Evolutionary conservation across 2,888 invertebrate genomes (phyloP).

Genomic region (Leptinotarsa peninsularis): DNA sequence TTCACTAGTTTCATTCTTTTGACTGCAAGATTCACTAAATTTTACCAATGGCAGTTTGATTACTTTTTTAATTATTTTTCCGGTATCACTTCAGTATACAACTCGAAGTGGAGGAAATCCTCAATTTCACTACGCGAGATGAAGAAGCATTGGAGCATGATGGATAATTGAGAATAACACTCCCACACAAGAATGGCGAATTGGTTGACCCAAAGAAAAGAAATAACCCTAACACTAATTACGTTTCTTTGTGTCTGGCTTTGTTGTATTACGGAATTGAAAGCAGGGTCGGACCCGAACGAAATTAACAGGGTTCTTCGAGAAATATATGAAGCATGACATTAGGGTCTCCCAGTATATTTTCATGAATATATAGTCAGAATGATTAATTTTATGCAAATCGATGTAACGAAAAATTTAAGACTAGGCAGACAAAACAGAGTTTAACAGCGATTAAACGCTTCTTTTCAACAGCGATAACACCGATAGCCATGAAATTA

Average conservation of each 20-base stretch:
- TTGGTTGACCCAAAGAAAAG: constrained; percentile 30
- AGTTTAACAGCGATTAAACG: no score
- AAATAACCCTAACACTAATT: constrained; percentile 33
- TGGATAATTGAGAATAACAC: constrained; percentile 32
- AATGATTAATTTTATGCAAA: no score
- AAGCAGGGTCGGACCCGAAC: constrained; percentile 17
- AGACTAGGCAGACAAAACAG: no score
- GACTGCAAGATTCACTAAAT: no score
- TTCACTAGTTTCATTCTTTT: no score
- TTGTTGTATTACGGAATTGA: constrained; percentile 29
- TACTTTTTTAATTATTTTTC: not conserved
- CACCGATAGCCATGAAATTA: no score
- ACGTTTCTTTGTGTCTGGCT: constrained; percentile 32
- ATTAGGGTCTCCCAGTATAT: no score
- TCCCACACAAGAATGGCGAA: constrained; percentile 26
- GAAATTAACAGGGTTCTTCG: not conserved
- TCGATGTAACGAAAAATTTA: no score
- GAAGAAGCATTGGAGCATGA: constrained; percentile 24
- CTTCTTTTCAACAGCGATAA: no score
- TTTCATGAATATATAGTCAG: no score
- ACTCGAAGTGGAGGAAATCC: constrained; percentile 12
- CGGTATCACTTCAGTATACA: not conserved
- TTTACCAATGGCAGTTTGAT: no score
- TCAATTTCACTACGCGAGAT: not conserved
- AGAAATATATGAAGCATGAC: not conserved